These are phyloP conservation scores for Oligia strigilis DNA, from an alignment of 2,888 invertebrate species.

Conservation along the genomic window DNA sequence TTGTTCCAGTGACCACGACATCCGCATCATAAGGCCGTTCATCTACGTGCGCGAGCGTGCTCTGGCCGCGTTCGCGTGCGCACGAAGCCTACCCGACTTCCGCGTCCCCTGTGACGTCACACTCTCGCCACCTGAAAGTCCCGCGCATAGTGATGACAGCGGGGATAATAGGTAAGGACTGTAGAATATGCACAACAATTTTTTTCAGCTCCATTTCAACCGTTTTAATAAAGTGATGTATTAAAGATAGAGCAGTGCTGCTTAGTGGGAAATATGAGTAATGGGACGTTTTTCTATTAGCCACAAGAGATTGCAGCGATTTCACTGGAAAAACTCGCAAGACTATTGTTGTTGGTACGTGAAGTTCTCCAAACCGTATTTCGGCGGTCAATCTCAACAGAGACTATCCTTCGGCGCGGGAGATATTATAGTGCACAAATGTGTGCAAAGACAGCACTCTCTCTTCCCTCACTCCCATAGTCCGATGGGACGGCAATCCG, in stretches of 20 bases:
- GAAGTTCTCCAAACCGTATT: too few species aligned
- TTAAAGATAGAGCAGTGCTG: background rate
- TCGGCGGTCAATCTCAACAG: too few species aligned
- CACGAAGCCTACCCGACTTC: constrained; percentile 93
- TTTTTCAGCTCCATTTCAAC: background rate
- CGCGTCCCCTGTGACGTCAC: constrained; percentile 78
- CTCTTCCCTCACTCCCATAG: too few species aligned
- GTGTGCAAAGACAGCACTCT: too few species aligned
- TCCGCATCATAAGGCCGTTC: constrained; percentile 96
- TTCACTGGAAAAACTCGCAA: background rate
- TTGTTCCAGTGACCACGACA: constrained; percentile 92
- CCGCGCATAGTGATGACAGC: constrained; percentile 68
- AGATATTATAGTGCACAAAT: too few species aligned
- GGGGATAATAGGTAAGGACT: constrained; percentile 66
- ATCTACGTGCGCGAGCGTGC: constrained; percentile 95
- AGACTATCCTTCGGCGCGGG: too few species aligned
- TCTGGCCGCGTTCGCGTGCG: constrained; percentile 93
- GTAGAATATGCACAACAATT: background rate
- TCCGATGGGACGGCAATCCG: too few species aligned
- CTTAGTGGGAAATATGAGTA: background rate
- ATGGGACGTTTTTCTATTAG: too few species aligned
- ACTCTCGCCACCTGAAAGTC: constrained; percentile 70
- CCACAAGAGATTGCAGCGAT: too few species aligned
- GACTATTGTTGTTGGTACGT: background rate
- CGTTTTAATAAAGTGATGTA: background rate